phyloP scores from a whole-genome alignment of 2,888 invertebrate genomes.

The Hirtodrosophila cameraria region DNA sequence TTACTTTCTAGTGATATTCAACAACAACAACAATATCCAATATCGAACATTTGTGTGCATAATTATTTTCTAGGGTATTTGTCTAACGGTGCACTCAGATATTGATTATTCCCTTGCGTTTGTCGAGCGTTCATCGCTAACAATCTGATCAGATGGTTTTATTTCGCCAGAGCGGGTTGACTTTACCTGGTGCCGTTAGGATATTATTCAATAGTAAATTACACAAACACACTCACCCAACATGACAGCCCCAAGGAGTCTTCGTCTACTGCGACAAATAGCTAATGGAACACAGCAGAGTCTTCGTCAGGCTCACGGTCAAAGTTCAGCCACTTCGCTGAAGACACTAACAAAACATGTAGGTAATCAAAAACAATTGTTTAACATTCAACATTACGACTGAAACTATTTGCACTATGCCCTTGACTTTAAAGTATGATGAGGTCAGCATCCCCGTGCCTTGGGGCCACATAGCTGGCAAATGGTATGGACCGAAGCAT shows the following conservation, averaged over 20 bases:
- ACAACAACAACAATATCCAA: too few relatives aligned
- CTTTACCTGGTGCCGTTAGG: slow-evolving; percentile 1
- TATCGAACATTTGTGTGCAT: too few relatives aligned
- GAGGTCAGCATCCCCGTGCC: slow-evolving; percentile 89
- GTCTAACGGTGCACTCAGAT: not conserved
- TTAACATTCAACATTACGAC: not conserved
- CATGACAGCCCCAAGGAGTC: slow-evolving; percentile 40
- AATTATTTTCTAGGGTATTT: slow-evolving; percentile 3
- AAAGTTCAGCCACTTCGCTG: slow-evolving; percentile 34
- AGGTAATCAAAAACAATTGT: slow-evolving; percentile 16
- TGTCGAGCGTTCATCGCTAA: not conserved
- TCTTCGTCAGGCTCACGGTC: slow-evolving; percentile 12
- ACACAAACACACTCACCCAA: not conserved
- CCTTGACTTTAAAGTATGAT: slow-evolving; percentile 83
- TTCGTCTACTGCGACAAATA: slow-evolving; percentile 33
- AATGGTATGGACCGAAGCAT: slow-evolving; percentile 88
- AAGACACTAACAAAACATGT: slow-evolving; percentile 58
- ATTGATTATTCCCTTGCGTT: not conserved
- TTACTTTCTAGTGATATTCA: too few relatives aligned
- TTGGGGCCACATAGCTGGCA: slow-evolving; percentile 89
- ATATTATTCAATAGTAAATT: slow-evolving; percentile 21
- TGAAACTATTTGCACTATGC: slow-evolving; percentile 3
- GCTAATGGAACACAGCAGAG: slow-evolving; percentile 11
- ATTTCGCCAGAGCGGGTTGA: slow-evolving; percentile 26
- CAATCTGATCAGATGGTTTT: slow-evolving; percentile 22